Base-by-base conservation (phyloP, 1,140 invertebrate species). In the Laodelphax striatellus region DNA sequence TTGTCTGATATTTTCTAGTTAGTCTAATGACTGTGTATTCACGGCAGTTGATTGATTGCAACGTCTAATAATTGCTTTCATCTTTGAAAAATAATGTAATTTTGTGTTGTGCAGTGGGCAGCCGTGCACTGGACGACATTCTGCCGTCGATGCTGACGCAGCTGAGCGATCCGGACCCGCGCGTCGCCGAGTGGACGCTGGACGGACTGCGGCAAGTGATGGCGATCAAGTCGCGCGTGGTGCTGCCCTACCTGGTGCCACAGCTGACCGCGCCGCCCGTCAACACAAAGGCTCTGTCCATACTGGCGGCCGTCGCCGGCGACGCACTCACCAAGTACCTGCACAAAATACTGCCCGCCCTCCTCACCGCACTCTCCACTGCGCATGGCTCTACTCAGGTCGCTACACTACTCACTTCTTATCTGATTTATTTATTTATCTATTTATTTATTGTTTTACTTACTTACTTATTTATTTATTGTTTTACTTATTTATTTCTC, bases 141-240 rank as follows among this genome's bases (percentile, higher is more conserved):
- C 74, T 99, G 55, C 92, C 94, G 52, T 80, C 84, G 57, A 87
- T 99, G 81, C 77, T 98, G 60, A 83, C 86, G 19, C 84, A 91
- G 65, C 72, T 97, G 68, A 86, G 87, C 68, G 82, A 93, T 69
- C 82, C 85, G 2, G 84, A 90, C 73, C 79, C 75, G 5, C 80
- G 76, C 11, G 73, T 85, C 34, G 88, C 88, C 0, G 91, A 94
- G 69, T 87, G 86, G 69, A 92, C 93, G 1, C 76, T 98, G 55
- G 94, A 98, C 75, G 95, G 94, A 43, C 78, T 98, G 57, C 82
- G 92, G 59, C 94, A 98, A 82, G 90, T 98, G 5, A 97, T 98
- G 91, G 86, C 90, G 13, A 92, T 97, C 42, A 98, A 97, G 77
- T 94, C 93, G 9, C 79, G 91, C 64, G 94, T 94, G 0, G 93